phyloP scores from a whole-genome alignment of 2,888 invertebrate species.

The Cerceris rybyensis region DNA sequence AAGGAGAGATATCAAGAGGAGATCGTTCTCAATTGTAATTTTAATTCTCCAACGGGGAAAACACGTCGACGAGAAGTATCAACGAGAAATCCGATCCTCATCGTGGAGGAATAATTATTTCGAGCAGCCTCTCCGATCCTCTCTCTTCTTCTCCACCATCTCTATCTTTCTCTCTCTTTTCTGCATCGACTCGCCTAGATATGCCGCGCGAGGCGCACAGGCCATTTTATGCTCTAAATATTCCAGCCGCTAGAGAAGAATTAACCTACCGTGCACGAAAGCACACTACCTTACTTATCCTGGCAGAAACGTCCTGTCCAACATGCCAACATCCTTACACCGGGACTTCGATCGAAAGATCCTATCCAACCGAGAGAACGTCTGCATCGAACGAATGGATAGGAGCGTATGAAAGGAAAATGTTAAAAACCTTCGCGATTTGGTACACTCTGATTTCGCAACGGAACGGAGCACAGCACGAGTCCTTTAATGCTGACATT shows the following conservation, averaged over 20 bases:
- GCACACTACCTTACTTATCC: slow-evolving; percentile 76
- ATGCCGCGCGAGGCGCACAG: slow-evolving; percentile 54
- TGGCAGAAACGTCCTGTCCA: slow-evolving; percentile 47
- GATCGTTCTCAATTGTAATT: slow-evolving; percentile 6
- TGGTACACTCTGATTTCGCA: neutral
- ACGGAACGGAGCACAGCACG: neutral
- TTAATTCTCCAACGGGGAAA: neutral
- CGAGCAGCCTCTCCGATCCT: slow-evolving; percentile 59
- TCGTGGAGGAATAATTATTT: slow-evolving; percentile 70
- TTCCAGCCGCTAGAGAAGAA: slow-evolving; percentile 64
- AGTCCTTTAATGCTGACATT: slow-evolving; percentile 39
- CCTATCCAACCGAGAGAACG: neutral
- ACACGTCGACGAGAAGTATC: slow-evolving; percentile 3
- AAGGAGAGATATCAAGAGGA: neutral
- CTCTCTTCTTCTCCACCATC: slow-evolving; percentile 26
- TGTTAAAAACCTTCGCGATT: no score
- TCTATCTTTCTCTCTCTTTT: slow-evolving; percentile 33
- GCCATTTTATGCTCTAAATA: slow-evolving; percentile 80
- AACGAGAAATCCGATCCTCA: slow-evolving; percentile 43
- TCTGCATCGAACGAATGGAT: no score
- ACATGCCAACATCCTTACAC: slow-evolving; percentile 35
- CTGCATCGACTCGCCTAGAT: slow-evolving; percentile 44
- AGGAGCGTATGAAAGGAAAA: no score
- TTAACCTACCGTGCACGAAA: slow-evolving; percentile 78
- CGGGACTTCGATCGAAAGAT: neutral